Percentiles rank a stretch among this genome's conserved stretches.
These are phyloP conservation scores for Oxygymnocypris stewartii DNA, from an alignment of 2,113 vertebrate genomes.

Conservation along the genomic window DNA sequence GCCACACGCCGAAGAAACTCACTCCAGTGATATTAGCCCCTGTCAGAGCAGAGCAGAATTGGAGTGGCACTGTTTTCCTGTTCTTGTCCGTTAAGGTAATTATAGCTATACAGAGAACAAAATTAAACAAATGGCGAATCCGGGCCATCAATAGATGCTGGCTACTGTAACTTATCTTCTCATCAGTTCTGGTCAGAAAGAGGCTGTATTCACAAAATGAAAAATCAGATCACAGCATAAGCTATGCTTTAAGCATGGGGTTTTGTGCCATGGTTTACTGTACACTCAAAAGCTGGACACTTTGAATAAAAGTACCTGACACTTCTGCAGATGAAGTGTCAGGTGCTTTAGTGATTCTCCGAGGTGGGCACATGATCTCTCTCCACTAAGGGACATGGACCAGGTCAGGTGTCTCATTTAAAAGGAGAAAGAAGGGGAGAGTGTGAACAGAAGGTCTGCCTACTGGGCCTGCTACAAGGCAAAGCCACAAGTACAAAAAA, in stretches of 20 bases:
- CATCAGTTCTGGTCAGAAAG: not conserved
- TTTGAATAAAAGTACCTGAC: constrained; percentile 36
- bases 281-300: constrained; percentile 16
- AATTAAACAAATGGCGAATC: constrained; percentile 28
- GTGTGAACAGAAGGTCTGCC: constrained; percentile 1
- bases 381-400: constrained; percentile 10
- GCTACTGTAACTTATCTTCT: not conserved
- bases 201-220: not conserved
- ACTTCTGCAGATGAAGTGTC: constrained; percentile 10
- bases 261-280: not conserved
- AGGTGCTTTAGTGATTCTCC: not conserved
- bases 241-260: not conserved
- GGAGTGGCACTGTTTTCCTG: not conserved
- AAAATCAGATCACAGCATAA: not conserved
- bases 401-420: constrained; percentile 14
- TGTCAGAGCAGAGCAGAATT: constrained; percentile 28
- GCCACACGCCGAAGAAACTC: constrained; percentile 43
- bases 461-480: constrained; percentile 36
- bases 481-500: constrained; percentile 34
- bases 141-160: not conserved
- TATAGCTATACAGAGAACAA: constrained; percentile 33
- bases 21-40: constrained; percentile 33
- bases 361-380: not conserved
- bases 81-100: constrained; percentile 34
- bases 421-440: constrained; percentile 15